Conservation (phyloP, 2,888 invertebrate genomes). For the Sphinx pinastri region DNA sequence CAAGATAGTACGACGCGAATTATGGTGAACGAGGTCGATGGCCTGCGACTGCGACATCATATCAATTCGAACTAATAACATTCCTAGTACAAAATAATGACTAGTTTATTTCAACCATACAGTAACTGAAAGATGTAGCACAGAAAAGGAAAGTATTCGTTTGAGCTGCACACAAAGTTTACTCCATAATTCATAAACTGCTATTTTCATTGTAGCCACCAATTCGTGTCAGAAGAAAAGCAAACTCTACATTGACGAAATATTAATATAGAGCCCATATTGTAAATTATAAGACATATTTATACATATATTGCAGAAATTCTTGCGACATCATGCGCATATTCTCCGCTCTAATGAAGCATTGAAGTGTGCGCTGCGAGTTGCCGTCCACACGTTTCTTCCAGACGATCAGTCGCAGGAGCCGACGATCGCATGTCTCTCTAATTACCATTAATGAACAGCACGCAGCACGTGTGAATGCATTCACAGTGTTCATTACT, state of each 20-base stretch:
- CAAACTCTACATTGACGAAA: neutral
- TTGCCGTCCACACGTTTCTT: neutral
- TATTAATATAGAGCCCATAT: neutral
- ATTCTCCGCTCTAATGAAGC: neutral
- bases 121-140: neutral
- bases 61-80: conserved; percentile 4
- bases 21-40: conserved; percentile 1
- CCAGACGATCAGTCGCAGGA: neutral
- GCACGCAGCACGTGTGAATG: neutral
- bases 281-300: too few species aligned
- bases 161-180: neutral
- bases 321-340: neutral
- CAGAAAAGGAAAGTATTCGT: neutral
- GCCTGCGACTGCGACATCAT: neutral
- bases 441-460: conserved; percentile 12
- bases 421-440: conserved; percentile 7
- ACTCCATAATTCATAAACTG: too few species aligned
- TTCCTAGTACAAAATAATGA: neutral
- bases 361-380: neutral
- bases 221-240: too few species aligned
- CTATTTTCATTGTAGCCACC: too few species aligned
- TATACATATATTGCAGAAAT: neutral
- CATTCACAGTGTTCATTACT: neutral
- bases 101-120: neutral
- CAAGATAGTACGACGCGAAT: neutral